A percentile compares a stretch with the other conserved stretches of the same genome.
Evolutionary conservation across 2,113 vertebrate genomes (phyloP).

Genomic region (Lathamus discolor): DNA sequence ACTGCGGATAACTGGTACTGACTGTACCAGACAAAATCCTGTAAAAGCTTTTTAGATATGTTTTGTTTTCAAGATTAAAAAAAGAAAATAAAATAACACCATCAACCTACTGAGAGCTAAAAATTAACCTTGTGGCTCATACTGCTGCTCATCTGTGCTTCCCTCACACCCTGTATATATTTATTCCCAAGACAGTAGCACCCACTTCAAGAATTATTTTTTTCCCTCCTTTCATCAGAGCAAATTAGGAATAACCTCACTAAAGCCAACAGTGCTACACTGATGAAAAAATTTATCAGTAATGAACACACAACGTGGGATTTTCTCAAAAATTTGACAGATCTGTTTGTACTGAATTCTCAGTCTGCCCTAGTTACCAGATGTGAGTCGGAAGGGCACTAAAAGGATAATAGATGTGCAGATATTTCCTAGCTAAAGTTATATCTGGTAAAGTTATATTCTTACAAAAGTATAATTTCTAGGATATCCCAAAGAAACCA

Average conservation of each 20-base stretch:
- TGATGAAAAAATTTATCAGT: constrained; percentile 41
- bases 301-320: constrained; percentile 32
- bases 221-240: neutral
- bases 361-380: constrained; percentile 49
- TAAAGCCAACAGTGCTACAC: neutral
- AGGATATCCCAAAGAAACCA: neutral
- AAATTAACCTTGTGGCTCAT: neutral
- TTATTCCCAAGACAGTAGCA: neutral
- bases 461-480: neutral
- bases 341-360: constrained; percentile 16
- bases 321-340: constrained; percentile 59
- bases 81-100: neutral
- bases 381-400: neutral
- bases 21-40: neutral
- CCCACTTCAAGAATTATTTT: neutral
- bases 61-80: neutral
- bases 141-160: neutral
- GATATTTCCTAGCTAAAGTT: neutral
- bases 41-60: neutral
- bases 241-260: constrained; percentile 3
- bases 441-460: neutral
- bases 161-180: neutral
- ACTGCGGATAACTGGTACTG: neutral
- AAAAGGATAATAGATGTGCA: constrained; percentile 43
- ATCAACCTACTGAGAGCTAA: neutral